Base-by-base conservation (phyloP, 2,797 vertebrate genomes). In the Hozukius guyotensis region DNA sequence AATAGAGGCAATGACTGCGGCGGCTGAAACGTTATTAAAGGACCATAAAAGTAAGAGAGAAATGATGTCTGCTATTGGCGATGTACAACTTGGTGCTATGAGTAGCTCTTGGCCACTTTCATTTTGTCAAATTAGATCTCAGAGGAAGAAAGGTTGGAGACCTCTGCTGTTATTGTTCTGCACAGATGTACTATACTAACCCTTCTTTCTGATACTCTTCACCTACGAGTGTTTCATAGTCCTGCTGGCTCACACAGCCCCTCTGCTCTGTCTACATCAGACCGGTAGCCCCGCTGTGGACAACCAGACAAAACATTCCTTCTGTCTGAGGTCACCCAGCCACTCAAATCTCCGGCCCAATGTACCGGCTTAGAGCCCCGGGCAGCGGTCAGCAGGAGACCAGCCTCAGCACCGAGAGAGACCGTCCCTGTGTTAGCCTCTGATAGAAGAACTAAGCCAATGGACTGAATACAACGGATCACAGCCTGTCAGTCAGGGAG, bases 301-400 rank as follows among this genome's bases (percentile, higher is more conserved):
- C 69, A 55, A 93, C 87, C 90, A 88, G 88, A 94, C 89, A 88
- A 94, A 94, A 95, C 95, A 96, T 96, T 96, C 95, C 93, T 92
- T 83, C 78, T 77, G 84, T 82, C 88, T 95, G 94, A 95, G 87
- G 86, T 96, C 94, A 96, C 75, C 46, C 77, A 75, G 87, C 81
- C 88, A 56, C 85, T 90, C 84, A 94, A 94, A 95, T 93, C 93
- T 93, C 92, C 80, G 11, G 83, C 83, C 88, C 91, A 86, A 85
- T 91, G 90, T 74, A 72, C 71, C 78, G 75, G 94, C 92, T 95
- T 93, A 93, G 72, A 86, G 90, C 75, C 72, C 34, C 2, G 79
- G 74, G 83, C 89, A 60, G 78, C 78, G 78, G 89, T 89, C 91
- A 89, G 92, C 90, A 82, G 66, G 87, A 84, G 77, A 69, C 52